Evolutionary conservation across 2,888 invertebrate genomes (phyloP).

Genomic region (Ophion ellenae): DNA sequence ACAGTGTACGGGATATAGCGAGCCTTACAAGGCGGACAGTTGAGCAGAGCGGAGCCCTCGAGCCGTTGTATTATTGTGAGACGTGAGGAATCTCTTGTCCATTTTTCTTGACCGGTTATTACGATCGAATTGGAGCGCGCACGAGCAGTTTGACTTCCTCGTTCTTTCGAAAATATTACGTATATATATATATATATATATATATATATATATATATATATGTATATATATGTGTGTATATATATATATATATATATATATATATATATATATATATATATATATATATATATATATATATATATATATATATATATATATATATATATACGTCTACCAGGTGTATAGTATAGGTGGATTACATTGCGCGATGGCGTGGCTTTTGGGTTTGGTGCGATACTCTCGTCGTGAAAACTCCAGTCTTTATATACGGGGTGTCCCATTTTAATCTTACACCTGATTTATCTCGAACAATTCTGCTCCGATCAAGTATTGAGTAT

Average conservation of each 20-base stretch:
- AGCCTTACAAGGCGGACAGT: slow-evolving; percentile 25
- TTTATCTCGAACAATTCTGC: no score
- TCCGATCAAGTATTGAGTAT: no score
- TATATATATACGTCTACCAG: background rate
- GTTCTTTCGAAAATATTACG: slow-evolving; percentile 50
- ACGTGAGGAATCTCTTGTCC: slow-evolving; percentile 61
- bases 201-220: background rate
- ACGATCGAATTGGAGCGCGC: slow-evolving; percentile 70
- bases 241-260: background rate
- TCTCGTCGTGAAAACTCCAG: slow-evolving; percentile 43
- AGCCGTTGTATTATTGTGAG: slow-evolving; percentile 17
- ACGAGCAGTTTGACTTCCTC: slow-evolving; percentile 65
- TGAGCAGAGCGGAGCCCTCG: slow-evolving; percentile 9
- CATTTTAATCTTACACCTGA: no score
- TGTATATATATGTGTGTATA: background rate
- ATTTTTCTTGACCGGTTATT: slow-evolving; percentile 71
- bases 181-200: slow-evolving; percentile 2
- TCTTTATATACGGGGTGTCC: background rate
- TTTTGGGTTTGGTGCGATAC: slow-evolving; percentile 52
- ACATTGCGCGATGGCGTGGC: slow-evolving; percentile 21
- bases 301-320: no score
- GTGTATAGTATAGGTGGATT: background rate
- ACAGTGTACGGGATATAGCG: slow-evolving; percentile 26
- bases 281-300: slow-evolving; percentile 2
- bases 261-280: background rate